A percentile compares a stretch with the other conserved stretches of the same genome.
These are phyloP conservation scores for Gallinago media DNA, from an alignment of 2,113 vertebrate species.

Conservation along the genomic window DNA sequence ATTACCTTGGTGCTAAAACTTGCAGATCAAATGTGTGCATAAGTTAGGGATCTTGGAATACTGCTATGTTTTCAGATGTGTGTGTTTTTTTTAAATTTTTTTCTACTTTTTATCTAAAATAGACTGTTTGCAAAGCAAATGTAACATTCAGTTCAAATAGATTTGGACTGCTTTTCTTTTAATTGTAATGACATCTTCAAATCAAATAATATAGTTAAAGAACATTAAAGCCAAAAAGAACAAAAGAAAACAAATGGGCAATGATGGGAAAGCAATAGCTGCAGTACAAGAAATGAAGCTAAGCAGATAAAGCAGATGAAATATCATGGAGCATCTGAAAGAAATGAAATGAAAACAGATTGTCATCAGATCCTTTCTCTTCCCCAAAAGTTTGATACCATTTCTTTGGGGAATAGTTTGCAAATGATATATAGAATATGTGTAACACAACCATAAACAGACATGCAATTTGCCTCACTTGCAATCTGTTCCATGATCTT, in stretches of 20 bases:
- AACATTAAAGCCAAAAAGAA: conserved; percentile 44
- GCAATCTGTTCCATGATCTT: conserved; percentile 79
- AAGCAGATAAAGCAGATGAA: conserved; percentile 49
- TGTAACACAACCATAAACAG: conserved; percentile 75
- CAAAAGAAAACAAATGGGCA: conserved; percentile 46
- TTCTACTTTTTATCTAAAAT: background rate
- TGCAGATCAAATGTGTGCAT: background rate
- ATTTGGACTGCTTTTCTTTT: background rate
- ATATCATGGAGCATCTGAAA: conserved; percentile 69
- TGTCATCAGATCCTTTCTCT: conserved; percentile 72
- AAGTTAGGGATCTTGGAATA: background rate
- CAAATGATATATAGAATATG: conserved; percentile 76
- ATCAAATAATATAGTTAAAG: conserved; percentile 48
- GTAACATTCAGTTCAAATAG: background rate
- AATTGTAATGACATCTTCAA: conserved; percentile 45
- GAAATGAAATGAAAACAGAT: conserved; percentile 75
- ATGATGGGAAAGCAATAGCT: conserved; percentile 5
- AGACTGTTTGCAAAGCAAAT: background rate
- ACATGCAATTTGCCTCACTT: conserved; percentile 74
- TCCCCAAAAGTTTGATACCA: conserved; percentile 75
- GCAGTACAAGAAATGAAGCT: conserved; percentile 40
- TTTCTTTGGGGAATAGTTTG: conserved; percentile 79
- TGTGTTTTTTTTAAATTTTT: background rate
- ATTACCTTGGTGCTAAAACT: conserved; percentile 18
- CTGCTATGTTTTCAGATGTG: background rate